Evolutionary conservation across 2,113 vertebrate genomes (phyloP).

Genomic region (Dryoscopus gambensis): DNA sequence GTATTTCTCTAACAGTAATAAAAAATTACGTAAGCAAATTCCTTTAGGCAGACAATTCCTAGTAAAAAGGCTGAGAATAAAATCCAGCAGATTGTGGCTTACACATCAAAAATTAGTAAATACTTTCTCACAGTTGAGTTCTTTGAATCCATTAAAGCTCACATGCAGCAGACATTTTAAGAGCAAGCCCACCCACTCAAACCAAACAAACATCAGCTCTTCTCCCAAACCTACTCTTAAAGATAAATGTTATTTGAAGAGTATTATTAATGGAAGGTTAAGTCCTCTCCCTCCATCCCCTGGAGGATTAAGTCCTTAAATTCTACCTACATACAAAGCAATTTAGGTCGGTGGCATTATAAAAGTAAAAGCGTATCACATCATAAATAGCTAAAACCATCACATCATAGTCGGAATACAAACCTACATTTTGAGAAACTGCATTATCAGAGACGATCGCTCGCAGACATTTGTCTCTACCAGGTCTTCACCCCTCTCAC

Average conservation of each 20-base stretch:
- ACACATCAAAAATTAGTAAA: background rate
- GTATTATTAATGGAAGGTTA: background rate
- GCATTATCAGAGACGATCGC: background rate
- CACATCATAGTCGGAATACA: background rate
- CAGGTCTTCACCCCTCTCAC: background rate
- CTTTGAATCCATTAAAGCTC: background rate
- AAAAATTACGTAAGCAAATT: background rate
- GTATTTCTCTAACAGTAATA: background rate
- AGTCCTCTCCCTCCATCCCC: background rate
- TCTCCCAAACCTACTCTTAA: background rate
- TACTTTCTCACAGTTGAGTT: background rate
- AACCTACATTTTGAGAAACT: background rate
- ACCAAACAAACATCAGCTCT: background rate
- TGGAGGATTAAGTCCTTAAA: background rate
- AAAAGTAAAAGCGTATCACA: background rate
- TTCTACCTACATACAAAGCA: background rate
- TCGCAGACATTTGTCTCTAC: background rate
- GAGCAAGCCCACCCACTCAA: background rate
- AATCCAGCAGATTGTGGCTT: background rate
- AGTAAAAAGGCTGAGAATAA: background rate
- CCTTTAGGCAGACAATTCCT: background rate
- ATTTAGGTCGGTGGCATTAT: background rate
- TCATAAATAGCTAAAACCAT: background rate
- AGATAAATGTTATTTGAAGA: background rate
- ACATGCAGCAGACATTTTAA: background rate